Conservation (phyloP, 92 coral and sea anemone genomes). For the Scolanthus callimorphus region DNA sequence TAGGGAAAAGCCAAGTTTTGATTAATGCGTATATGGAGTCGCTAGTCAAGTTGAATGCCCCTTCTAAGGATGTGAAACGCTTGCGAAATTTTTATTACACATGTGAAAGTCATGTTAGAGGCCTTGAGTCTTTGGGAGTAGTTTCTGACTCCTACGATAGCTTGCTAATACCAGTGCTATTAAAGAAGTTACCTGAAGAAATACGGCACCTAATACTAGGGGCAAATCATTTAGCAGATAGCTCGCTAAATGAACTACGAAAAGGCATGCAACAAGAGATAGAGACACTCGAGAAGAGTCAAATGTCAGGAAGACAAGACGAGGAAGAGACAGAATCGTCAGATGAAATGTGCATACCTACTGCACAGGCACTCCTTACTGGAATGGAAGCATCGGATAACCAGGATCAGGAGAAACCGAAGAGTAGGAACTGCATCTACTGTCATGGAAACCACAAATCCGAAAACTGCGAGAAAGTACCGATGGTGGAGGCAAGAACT, state of each 20-base stretch:
- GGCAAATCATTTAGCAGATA: conserved; percentile 26
- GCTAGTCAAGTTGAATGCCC: conserved; percentile 34
- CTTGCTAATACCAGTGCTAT: too few species aligned
- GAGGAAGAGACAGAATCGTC: conserved; percentile 1
- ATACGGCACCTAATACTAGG: conserved; percentile 5
- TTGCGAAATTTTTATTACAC: conserved; percentile 45
- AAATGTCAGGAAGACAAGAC: conserved; percentile 6
- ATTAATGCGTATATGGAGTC: conserved; percentile 69
- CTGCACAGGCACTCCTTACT: conserved; percentile 15
- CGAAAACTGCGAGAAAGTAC: not conserved
- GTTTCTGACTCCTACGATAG: conserved; percentile 38
- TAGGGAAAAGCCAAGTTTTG: conserved; percentile 49
- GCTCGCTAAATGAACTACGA: conserved; percentile 36
- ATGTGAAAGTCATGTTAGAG: conserved; percentile 53
- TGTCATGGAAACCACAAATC: conserved; percentile 13
- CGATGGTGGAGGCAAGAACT: not conserved
- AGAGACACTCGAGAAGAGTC: conserved; percentile 25
- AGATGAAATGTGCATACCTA: conserved; percentile 11
- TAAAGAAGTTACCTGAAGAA: conserved; percentile 21
- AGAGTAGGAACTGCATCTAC: conserved; percentile 2
- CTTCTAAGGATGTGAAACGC: conserved; percentile 38
- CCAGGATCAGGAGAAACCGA: conserved; percentile 1
- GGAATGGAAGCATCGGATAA: not conserved
- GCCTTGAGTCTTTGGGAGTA: conserved; percentile 54
- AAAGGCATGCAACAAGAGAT: conserved; percentile 17